A percentile compares a stretch with the other conserved stretches of the same genome.
Conservation (phyloP, 2,797 vertebrate genomes). For the Eulemur albifrons region DNA sequence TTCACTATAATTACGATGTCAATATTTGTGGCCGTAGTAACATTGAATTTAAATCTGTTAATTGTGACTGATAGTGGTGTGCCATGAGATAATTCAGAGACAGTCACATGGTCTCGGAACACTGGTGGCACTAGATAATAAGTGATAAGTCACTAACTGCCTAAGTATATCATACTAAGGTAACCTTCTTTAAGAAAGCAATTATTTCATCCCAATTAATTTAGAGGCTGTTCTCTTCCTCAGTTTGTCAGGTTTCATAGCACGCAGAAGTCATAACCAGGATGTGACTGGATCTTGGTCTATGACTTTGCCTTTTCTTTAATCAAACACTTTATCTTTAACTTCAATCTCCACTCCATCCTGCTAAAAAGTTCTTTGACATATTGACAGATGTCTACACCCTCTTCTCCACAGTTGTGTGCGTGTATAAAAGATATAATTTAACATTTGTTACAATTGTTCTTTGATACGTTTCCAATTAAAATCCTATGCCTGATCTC, state of each 20-base stretch:
- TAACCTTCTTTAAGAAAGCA: neutral
- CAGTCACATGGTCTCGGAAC: conserved; percentile 47
- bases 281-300: neutral
- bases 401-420: neutral
- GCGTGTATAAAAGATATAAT: neutral
- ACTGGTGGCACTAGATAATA: conserved; percentile 25
- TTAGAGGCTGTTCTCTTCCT: neutral
- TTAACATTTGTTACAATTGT: neutral
- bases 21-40: conserved; percentile 84
- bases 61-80: conserved; percentile 81
- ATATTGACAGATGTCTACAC: neutral
- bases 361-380: neutral
- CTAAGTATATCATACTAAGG: neutral
- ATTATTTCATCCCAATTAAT: neutral
- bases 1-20: conserved; percentile 83
- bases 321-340: neutral
- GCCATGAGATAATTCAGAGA: conserved; percentile 70
- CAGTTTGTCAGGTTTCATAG: neutral
- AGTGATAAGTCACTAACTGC: conserved; percentile 12
- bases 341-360: neutral
- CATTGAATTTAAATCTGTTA: conserved; percentile 82
- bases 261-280: neutral
- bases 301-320: neutral
- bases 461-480: neutral
- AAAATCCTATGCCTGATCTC: neutral